A percentile compares a stretch with the other conserved stretches of the same genome.
Conservation (phyloP, 2,113 vertebrate genomes). For the Grammomys dolichurus region DNA sequence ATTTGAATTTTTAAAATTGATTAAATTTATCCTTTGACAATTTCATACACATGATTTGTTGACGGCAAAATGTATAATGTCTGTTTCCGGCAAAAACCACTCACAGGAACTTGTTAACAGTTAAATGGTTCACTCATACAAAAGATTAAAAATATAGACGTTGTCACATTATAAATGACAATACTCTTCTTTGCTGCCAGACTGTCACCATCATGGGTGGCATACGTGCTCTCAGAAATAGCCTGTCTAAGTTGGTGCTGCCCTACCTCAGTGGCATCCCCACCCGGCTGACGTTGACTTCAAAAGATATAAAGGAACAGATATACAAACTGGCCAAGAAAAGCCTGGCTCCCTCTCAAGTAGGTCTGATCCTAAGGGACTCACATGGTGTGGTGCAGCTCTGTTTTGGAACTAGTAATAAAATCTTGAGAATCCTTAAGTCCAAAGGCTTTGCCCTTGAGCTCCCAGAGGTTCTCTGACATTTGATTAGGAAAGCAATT, state of each 20-base stretch:
- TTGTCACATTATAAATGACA: conserved; percentile 27
- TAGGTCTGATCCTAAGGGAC: neutral
- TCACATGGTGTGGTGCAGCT: neutral
- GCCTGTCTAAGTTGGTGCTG: neutral
- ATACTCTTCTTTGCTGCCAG: neutral
- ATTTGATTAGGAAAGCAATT: neutral
- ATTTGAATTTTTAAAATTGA: neutral
- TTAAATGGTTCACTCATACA: conserved; percentile 25
- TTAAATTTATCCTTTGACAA: neutral
- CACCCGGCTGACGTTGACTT: neutral
- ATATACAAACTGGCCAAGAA: neutral
- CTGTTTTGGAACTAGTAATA: neutral
- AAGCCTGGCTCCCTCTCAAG: neutral
- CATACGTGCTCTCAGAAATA: neutral
- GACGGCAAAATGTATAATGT: neutral
- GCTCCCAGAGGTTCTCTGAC: neutral
- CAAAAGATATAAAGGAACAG: neutral
- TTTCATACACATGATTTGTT: neutral
- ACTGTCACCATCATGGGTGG: neutral
- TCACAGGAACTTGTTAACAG: conserved; percentile 44
- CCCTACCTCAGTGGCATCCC: neutral
- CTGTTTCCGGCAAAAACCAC: neutral
- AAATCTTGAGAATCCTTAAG: neutral
- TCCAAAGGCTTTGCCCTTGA: neutral
- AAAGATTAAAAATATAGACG: conserved; percentile 20